phyloP scores from a whole-genome alignment of 2,113 vertebrate species.

The Crotalus horridus region DNA sequence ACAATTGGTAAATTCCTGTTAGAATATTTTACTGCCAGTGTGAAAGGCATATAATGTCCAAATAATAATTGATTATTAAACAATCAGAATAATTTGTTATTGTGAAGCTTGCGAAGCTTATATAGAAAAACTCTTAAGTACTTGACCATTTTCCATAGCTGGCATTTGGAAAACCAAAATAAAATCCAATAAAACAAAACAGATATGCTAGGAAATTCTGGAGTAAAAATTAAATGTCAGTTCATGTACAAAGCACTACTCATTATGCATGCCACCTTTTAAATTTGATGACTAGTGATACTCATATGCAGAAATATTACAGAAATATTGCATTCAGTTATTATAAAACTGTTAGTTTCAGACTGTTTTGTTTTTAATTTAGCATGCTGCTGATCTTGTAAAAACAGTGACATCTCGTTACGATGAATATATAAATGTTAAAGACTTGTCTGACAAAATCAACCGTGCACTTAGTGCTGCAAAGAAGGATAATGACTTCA shows the following conservation, averaged over 20 bases:
- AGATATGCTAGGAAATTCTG: not conserved
- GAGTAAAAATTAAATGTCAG: not conserved
- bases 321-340: not conserved
- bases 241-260: not conserved
- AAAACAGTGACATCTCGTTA: conserved; percentile 94
- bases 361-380: conserved; percentile 38
- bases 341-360: not conserved
- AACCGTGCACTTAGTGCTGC: conserved; percentile 86
- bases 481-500: conserved; percentile 98
- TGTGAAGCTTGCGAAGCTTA: not conserved
- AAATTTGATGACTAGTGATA: not conserved
- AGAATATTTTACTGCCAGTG: not conserved
- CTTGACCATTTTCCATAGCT: not conserved
- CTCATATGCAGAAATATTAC: not conserved
- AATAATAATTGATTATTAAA: not conserved
- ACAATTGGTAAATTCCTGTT: not conserved
- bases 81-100: not conserved
- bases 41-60: not conserved
- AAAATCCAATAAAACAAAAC: not conserved
- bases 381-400: conserved; percentile 92
- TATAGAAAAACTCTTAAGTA: not conserved
- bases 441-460: conserved; percentile 93
- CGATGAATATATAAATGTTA: conserved; percentile 95
- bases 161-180: not conserved
- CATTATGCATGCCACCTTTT: not conserved